Conservation (phyloP, 2,797 vertebrate species). For the Adelosebastes latens region DNA sequence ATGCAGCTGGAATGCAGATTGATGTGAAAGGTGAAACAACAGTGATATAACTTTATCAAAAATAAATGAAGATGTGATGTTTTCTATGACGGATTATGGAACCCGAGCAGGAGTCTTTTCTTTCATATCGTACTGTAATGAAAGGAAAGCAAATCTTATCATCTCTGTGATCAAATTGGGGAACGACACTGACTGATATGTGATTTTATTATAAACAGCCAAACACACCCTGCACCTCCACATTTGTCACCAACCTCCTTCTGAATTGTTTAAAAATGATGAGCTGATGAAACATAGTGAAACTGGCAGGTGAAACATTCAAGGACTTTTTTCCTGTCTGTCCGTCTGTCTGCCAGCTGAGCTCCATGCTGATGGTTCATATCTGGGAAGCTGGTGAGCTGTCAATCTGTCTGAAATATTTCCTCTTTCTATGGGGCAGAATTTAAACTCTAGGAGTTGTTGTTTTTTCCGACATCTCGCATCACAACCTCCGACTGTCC, state of each 20-base stretch:
- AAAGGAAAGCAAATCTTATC: neutral
- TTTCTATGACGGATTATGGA: neutral
- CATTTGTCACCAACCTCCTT: conserved; percentile 30
- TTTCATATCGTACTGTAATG: neutral
- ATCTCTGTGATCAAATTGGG: neutral
- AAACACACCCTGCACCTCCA: neutral
- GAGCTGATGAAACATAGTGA: conserved; percentile 50
- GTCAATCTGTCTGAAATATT: conserved; percentile 46
- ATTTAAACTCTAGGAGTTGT: conserved; percentile 43
- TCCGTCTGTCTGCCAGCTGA: neutral
- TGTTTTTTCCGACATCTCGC: conserved; percentile 36
- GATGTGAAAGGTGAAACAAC: neutral
- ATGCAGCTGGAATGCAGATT: neutral
- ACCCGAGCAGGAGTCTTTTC: neutral
- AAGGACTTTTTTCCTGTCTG: conserved; percentile 30
- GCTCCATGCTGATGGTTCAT: conserved; percentile 24
- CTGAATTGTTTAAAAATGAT: conserved; percentile 32
- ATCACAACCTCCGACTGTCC: conserved; percentile 43
- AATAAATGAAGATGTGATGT: neutral
- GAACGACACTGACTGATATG: neutral
- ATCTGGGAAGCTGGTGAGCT: conserved; percentile 33
- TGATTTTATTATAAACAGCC: conserved; percentile 20
- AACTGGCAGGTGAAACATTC: conserved; percentile 53
- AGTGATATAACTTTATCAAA: neutral
- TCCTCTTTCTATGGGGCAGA: neutral